phyloP scores from a whole-genome alignment of 1,140 invertebrate genomes.

The Euura saliciscinereae region DNA sequence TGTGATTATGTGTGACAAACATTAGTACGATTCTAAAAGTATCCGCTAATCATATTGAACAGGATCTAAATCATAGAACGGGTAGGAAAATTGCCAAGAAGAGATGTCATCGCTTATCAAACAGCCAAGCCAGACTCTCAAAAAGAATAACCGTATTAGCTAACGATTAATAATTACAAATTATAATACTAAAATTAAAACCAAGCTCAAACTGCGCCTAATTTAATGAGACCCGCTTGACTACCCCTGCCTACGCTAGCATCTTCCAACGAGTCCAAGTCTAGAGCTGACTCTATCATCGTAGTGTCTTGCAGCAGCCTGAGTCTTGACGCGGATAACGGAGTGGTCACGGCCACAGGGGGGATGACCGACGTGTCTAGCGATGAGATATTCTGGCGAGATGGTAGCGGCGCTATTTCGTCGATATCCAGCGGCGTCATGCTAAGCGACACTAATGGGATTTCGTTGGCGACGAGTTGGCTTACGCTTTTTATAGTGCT shows the following conservation, averaged over 20 bases:
- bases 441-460: conserved; percentile 63
- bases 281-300: conserved; percentile 85
- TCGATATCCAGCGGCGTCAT: conserved; percentile 57
- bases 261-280: conserved; percentile 81
- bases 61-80: background rate
- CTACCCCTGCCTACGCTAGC: conserved; percentile 63
- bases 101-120: background rate
- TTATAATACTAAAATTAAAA: background rate
- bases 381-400: conserved; percentile 45
- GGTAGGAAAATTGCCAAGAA: background rate
- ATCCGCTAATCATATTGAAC: background rate
- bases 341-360: conserved; percentile 47
- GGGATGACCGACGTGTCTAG: conserved; percentile 44
- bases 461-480: conserved; percentile 68
- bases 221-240: conserved; percentile 63
- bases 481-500: conserved; percentile 70
- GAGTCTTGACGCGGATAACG: conserved; percentile 67
- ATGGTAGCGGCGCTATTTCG: conserved; percentile 53
- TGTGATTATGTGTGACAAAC: background rate
- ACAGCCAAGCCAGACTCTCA: too few relatives aligned
- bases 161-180: background rate
- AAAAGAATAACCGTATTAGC: background rate
- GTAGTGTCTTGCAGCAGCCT: conserved; percentile 80
- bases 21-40: background rate
- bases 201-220: conserved; percentile 42